Conservation (phyloP, 2,797 vertebrate species). For the Dendrocincla fuliginosa region DNA sequence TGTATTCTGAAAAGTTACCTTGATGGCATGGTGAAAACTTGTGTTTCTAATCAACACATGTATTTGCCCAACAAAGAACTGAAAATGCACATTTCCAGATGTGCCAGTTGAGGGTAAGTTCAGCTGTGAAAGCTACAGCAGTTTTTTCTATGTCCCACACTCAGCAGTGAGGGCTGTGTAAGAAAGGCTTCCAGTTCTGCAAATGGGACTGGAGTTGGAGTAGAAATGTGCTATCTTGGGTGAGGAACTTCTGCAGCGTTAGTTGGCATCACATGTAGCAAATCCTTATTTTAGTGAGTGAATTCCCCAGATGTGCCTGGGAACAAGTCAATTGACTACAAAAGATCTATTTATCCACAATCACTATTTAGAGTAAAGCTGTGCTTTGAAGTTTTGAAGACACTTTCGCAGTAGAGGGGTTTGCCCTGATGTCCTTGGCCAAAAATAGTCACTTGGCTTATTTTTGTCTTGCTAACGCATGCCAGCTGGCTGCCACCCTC, state of each 20-base stretch:
- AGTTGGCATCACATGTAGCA: not conserved
- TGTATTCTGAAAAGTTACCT: not conserved
- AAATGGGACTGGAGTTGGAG: not conserved
- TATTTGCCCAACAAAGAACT: not conserved
- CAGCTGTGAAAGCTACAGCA: not conserved
- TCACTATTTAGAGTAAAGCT: constrained; percentile 11
- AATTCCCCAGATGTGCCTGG: not conserved
- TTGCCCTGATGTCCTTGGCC: constrained; percentile 62
- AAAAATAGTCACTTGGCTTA: constrained; percentile 67
- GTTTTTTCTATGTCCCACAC: not conserved
- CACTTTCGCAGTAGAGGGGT: constrained; percentile 37
- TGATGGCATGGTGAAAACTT: not conserved
- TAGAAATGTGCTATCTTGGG: not conserved
- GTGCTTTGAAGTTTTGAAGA: constrained; percentile 7
- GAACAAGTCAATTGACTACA: not conserved
- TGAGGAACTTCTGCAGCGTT: constrained; percentile 18
- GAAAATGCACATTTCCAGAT: not conserved
- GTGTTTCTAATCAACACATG: not conserved
- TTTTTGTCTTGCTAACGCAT: constrained; percentile 26
- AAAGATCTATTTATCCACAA: not conserved
- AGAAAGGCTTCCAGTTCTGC: not conserved
- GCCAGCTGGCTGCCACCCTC: constrained; percentile 61
- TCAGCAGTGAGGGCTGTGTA: not conserved
- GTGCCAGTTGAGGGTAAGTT: not conserved
- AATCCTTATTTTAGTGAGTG: not conserved